Percentiles rank a stretch among this genome's conserved stretches.
Evolutionary conservation across 2,797 vertebrate genomes (phyloP).

Genomic region (Urosaurus nigricauda): DNA sequence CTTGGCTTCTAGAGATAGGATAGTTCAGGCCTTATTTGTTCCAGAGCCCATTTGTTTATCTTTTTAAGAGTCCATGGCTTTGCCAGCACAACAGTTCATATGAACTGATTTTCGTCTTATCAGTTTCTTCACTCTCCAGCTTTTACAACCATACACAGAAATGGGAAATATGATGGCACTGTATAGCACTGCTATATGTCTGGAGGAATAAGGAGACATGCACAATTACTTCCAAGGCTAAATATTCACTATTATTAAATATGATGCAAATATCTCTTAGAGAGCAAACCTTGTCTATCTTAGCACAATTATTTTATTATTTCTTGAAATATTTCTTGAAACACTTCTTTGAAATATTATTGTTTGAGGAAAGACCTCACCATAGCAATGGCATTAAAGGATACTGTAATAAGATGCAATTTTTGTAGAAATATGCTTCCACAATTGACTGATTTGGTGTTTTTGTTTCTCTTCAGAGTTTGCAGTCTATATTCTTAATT

Average conservation of each 20-base stretch:
- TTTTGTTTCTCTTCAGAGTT: background rate
- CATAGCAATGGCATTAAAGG: background rate
- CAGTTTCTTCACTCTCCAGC: too few relatives aligned
- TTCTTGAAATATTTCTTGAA: background rate
- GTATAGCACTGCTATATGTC: background rate
- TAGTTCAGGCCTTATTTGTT: too few relatives aligned
- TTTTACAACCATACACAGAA: too few relatives aligned
- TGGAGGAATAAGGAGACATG: background rate
- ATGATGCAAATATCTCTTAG: background rate
- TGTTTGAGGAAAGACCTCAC: background rate
- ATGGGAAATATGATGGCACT: too few relatives aligned
- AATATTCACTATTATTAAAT: background rate
- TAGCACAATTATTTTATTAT: constrained; percentile 3
- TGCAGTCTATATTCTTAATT: background rate
- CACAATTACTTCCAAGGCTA: background rate
- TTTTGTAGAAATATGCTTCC: background rate
- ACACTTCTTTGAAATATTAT: too few relatives aligned
- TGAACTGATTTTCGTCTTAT: too few relatives aligned
- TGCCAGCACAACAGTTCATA: too few relatives aligned
- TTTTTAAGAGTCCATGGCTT: too few relatives aligned
- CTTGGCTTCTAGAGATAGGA: too few relatives aligned
- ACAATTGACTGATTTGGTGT: background rate
- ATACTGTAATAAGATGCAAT: background rate
- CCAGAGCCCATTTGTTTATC: too few relatives aligned
- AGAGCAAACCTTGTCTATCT: background rate